A percentile compares a stretch with the other conserved stretches of the same genome.
These are phyloP conservation scores for Acanthurus leucopareius DNA, from an alignment of 2,797 vertebrate genomes.

Conservation along the genomic window DNA sequence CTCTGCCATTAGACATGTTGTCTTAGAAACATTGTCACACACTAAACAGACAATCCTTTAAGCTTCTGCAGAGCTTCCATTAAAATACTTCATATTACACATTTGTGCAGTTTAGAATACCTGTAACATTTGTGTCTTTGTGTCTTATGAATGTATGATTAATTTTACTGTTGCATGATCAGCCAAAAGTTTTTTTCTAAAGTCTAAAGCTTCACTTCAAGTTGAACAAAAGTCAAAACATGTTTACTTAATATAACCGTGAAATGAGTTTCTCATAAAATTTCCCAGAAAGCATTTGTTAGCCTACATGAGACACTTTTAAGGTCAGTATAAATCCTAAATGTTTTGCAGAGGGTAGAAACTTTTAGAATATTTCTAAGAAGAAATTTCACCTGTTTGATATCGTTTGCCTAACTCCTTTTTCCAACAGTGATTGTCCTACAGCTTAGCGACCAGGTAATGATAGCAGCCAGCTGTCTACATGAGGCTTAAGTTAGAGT, in stretches of 20 bases:
- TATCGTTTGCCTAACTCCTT: too few relatives aligned
- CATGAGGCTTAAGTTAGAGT: too few relatives aligned
- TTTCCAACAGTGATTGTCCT: too few relatives aligned
- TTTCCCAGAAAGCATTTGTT: not conserved
- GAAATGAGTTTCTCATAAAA: not conserved
- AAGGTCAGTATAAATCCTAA: too few relatives aligned
- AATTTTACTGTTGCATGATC: not conserved
- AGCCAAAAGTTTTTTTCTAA: too few relatives aligned
- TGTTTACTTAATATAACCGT: not conserved
- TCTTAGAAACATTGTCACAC: conserved; percentile 15
- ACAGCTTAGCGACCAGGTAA: too few relatives aligned
- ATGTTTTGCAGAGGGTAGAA: too few relatives aligned
- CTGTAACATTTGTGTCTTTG: not conserved
- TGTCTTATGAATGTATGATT: not conserved
- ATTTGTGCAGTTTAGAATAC: not conserved
- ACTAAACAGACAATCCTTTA: not conserved
- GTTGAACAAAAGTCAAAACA: not conserved
- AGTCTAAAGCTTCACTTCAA: not conserved
- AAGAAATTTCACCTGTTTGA: too few relatives aligned
- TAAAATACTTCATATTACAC: too few relatives aligned
- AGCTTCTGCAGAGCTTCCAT: not conserved
- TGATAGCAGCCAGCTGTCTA: too few relatives aligned
- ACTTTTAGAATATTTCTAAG: too few relatives aligned
- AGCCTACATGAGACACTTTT: too few relatives aligned
- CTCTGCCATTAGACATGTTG: conserved; percentile 7